Base-by-base conservation (phyloP, 2,113 vertebrate genomes). In the Oncorhynchus nerka region DNA sequence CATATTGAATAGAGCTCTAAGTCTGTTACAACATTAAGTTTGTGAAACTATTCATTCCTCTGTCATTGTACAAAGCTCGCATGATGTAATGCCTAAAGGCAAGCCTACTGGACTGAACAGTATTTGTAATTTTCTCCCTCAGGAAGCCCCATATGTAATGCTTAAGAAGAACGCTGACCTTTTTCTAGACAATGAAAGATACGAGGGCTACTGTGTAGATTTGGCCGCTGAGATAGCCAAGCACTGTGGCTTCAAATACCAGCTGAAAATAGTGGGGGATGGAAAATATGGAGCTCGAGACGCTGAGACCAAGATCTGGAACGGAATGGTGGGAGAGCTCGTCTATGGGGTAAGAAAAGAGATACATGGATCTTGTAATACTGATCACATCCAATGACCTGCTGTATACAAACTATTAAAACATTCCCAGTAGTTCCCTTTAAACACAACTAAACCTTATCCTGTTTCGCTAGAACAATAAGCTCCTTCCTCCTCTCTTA, bases 131-230 rank as follows among this genome's bases (percentile, higher is more conserved):
- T 22, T 39, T 74, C 24, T 77, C 68, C 39, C 83, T 28, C 79
- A 99, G 97, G 97, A 99, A 95, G 96, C 98, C 19, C 98, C 98
- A 0, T 99, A 99, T 70, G 97, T 99, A 69, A 99, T 99, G 98
- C 95, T 96, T 89, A 99, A 99, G 92, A 99, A 99, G 95, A 99
- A 99, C 71, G 92, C 96, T 0, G 97, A 99, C 91, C 94, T 96
- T 87, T 97, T 98, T 81, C 92, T 97, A 75, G 97, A 98, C 89
- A 99, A 99, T 75, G 98, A 99, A 59, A 94, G 96, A 75, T 99
- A 98, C 79, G 98, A 99, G 89, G 98, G 98, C 73, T 99, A 99
- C 86, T 99, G 98, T 91, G 98, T 99, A 75, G 98, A 99, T 82
- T 92, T 99, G 90, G 97, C 97, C 64, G 96, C 97, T 48, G 97